Conservation (phyloP, 2,888 invertebrate species). For the Drosophila testacea region DNA sequence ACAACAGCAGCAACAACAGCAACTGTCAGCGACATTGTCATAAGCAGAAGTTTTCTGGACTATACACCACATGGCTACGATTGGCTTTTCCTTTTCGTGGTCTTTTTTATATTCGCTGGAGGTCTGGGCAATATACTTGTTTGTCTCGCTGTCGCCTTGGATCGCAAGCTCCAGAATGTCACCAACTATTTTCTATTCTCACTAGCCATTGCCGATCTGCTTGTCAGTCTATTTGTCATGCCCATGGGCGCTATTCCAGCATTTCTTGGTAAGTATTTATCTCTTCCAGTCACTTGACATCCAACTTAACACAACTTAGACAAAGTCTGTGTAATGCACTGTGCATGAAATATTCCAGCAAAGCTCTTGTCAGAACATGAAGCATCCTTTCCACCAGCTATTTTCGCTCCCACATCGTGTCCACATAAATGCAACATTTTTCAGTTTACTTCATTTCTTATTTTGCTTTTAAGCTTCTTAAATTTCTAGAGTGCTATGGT, state of each 20-base stretch:
- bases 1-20: conserved; percentile 33
- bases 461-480: conserved; percentile 17
- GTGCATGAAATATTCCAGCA: conserved; percentile 54
- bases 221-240: conserved; percentile 98
- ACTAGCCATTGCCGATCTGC: conserved; percentile 95
- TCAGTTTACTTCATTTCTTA: conserved; percentile 2
- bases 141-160: conserved; percentile 95
- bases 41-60: conserved; percentile 59
- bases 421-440: conserved; percentile 13
- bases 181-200: conserved; percentile 98
- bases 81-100: conserved; percentile 94
- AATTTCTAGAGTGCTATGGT: conserved; percentile 10
- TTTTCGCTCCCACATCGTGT: conserved; percentile 8
- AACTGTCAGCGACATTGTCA: conserved; percentile 32
- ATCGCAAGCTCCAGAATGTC: conserved; percentile 95
- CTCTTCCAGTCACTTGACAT: neutral
- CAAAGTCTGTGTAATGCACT: conserved; percentile 12
- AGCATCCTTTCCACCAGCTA: conserved; percentile 9
- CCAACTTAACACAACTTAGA: neutral
- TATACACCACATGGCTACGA: conserved; percentile 86
- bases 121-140: conserved; percentile 96
- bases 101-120: conserved; percentile 94
- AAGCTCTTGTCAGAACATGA: conserved; percentile 27
- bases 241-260: conserved; percentile 97
- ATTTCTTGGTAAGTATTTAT: conserved; percentile 92